These are phyloP conservation scores for Propithecus deckenii DNA, from an alignment of 2,797 vertebrate species.

Conservation along the genomic window DNA sequence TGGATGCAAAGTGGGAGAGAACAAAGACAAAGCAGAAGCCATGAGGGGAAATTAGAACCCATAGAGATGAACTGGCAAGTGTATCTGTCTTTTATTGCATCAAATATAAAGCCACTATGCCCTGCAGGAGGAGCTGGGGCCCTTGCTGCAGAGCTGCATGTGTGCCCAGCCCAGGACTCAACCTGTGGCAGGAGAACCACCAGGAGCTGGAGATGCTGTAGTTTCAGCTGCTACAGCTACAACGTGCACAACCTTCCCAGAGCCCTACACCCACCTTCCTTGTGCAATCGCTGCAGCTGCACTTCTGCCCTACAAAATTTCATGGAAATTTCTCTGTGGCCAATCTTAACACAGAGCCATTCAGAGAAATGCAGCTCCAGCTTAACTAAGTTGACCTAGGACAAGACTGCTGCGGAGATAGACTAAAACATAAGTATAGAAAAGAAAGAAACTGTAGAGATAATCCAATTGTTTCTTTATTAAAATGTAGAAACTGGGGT, in stretches of 20 bases:
- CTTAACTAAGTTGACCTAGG: background rate
- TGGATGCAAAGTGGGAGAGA: background rate
- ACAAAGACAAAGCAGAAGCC: background rate
- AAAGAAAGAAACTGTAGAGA: background rate
- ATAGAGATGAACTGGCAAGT: background rate
- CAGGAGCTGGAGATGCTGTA: background rate
- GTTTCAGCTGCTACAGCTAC: background rate
- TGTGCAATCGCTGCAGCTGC: background rate
- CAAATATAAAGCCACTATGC: background rate
- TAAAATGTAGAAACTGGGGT: background rate
- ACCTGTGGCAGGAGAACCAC: background rate
- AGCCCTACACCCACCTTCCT: background rate
- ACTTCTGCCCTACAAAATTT: background rate
- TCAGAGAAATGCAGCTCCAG: background rate
- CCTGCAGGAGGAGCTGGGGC: background rate
- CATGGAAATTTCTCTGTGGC: background rate
- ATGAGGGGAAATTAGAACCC: background rate
- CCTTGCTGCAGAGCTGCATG: background rate
- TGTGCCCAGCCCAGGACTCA: background rate
- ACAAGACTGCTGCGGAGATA: background rate
- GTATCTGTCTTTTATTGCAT: background rate
- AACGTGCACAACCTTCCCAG: rapidly evolving
- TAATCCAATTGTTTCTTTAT: background rate
- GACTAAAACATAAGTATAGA: background rate
- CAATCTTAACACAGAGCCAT: background rate